Conservation (phyloP, 1,140 invertebrate genomes). For the Calephelis nemesis region DNA sequence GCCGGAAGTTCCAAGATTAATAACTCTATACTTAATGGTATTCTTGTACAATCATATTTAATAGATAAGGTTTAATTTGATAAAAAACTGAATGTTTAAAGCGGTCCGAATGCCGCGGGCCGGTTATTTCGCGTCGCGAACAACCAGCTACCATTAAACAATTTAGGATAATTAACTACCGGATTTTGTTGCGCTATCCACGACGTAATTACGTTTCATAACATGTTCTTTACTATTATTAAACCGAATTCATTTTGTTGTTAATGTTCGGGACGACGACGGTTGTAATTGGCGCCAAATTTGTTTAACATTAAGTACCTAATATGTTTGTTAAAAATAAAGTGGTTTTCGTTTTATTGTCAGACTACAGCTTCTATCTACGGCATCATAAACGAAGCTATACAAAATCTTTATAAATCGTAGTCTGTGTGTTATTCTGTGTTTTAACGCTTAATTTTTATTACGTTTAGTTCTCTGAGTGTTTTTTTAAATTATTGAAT, state of each 20-base stretch:
- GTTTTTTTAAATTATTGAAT: too few relatives aligned
- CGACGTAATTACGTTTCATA: slow-evolving; percentile 66
- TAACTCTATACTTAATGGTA: slow-evolving; percentile 16
- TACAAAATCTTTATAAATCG: too few relatives aligned
- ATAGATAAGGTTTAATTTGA: slow-evolving; percentile 17
- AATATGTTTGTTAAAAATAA: too few relatives aligned
- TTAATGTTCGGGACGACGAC: slow-evolving; percentile 44
- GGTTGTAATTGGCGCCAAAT: slow-evolving; percentile 54
- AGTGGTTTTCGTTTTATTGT: too few relatives aligned
- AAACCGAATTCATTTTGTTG: slow-evolving; percentile 38
- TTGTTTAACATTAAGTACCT: slow-evolving; percentile 41
- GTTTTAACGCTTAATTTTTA: too few relatives aligned
- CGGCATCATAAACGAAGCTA: too few relatives aligned
- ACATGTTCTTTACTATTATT: slow-evolving; percentile 61
- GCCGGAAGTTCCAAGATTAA: slow-evolving; percentile 2
- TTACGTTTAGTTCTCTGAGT: too few relatives aligned
- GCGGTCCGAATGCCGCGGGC: slow-evolving; percentile 24
- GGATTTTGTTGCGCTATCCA: slow-evolving; percentile 50
- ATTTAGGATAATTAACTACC: slow-evolving; percentile 77
- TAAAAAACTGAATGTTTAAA: slow-evolving; percentile 22
- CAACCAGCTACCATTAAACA: slow-evolving; percentile 67
- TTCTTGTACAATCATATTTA: slow-evolving; percentile 13
- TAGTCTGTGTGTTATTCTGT: too few relatives aligned
- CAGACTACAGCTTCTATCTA: too few relatives aligned
- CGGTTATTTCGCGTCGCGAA: slow-evolving; percentile 36